phyloP scores from a whole-genome alignment of 2,888 invertebrate genomes.

The Oligia latruncula region DNA sequence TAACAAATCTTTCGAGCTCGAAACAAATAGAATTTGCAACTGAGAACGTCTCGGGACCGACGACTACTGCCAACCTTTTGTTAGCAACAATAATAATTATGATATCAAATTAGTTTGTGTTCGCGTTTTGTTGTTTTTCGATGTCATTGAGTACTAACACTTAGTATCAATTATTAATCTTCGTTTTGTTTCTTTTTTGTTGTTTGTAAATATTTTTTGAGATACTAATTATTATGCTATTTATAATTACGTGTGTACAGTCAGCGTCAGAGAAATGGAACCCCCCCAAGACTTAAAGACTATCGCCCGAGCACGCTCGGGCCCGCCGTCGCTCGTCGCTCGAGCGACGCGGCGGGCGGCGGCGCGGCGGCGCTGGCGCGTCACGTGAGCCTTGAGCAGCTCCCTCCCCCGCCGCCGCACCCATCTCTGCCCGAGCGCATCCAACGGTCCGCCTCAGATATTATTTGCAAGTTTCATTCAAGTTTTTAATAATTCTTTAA shows the following conservation, averaged over 20 bases:
- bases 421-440: too few species aligned
- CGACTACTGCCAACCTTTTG: constrained; percentile 43
- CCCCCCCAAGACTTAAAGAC: too few species aligned
- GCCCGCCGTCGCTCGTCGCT: too few species aligned
- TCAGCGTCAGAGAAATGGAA: too few species aligned
- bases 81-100: constrained; percentile 52
- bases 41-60: constrained; percentile 36
- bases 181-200: constrained; percentile 11
- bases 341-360: too few species aligned
- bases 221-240: not conserved
- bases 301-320: too few species aligned
- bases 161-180: constrained; percentile 34
- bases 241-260: constrained; percentile 3
- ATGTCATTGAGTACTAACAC: constrained; percentile 25
- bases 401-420: too few species aligned
- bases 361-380: too few species aligned
- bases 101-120: constrained; percentile 41
- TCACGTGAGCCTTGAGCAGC: too few species aligned
- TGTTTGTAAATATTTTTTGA: constrained; percentile 3
- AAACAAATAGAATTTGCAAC: constrained; percentile 74
- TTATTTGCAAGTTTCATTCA: too few species aligned
- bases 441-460: too few species aligned
- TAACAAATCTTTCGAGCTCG: constrained; percentile 72
- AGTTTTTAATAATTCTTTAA: too few species aligned
- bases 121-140: constrained; percentile 32